These are phyloP conservation scores for Xyrauchen texanus DNA, from an alignment of 2,113 vertebrate genomes.

Conservation along the genomic window DNA sequence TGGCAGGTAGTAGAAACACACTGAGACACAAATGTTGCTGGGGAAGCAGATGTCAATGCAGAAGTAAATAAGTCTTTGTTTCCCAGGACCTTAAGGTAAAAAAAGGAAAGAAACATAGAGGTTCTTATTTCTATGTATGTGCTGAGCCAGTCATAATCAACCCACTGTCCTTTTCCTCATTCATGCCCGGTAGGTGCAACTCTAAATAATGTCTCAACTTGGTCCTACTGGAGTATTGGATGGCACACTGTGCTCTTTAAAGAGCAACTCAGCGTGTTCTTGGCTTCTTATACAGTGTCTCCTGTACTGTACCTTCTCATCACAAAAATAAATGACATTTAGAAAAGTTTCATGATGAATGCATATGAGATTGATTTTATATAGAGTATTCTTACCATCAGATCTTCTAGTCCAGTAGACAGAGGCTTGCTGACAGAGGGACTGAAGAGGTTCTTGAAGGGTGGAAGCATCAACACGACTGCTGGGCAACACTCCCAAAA, in stretches of 20 bases:
- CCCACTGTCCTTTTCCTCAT: conserved; percentile 19
- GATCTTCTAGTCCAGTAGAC: conserved; percentile 85
- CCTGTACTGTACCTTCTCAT: not conserved
- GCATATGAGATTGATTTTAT: too few species aligned
- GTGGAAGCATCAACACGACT: conserved; percentile 70
- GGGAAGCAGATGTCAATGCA: conserved; percentile 99
- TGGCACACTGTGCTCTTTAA: conserved; percentile 41
- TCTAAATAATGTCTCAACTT: conserved; percentile 62
- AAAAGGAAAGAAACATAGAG: conserved; percentile 19
- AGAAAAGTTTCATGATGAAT: not conserved
- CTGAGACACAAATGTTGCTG: conserved; percentile 91
- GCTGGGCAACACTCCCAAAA: conserved; percentile 81
- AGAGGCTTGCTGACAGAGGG: conserved; percentile 78
- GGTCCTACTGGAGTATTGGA: conserved; percentile 26
- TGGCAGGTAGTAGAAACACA: conserved; percentile 98
- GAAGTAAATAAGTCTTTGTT: conserved; percentile 92
- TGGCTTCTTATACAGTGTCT: conserved; percentile 22
- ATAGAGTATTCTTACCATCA: conserved; percentile 74
- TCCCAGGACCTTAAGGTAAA: conserved; percentile 76
- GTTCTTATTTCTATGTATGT: conserved; percentile 39
- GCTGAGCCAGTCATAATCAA: conserved; percentile 29
- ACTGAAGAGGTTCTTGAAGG: conserved; percentile 78
- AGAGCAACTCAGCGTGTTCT: conserved; percentile 27
- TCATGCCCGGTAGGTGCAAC: conserved; percentile 39
- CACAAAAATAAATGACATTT: not conserved